phyloP scores from a whole-genome alignment of 2,797 vertebrate genomes.

The Aplochiton taeniatus region DNA sequence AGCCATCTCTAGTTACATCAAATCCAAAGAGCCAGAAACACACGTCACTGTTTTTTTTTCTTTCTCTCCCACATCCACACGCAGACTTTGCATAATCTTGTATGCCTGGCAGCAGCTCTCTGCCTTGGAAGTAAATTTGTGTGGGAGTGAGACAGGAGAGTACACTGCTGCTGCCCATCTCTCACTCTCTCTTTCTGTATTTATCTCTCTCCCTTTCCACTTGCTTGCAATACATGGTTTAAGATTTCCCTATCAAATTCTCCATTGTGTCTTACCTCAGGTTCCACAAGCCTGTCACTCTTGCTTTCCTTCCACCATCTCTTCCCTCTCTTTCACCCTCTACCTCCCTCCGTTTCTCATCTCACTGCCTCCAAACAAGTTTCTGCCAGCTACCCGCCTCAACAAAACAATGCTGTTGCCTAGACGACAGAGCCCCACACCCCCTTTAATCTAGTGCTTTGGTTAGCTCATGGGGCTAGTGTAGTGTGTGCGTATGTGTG shows the following conservation, averaged over 20 bases:
- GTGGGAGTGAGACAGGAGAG: slow-evolving; percentile 4
- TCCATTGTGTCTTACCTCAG: slow-evolving; percentile 29
- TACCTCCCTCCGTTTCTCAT: not conserved
- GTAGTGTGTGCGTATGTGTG: slow-evolving; percentile 7
- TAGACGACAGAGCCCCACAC: slow-evolving; percentile 55
- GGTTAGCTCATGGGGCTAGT: slow-evolving; percentile 30
- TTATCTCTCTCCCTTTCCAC: not conserved
- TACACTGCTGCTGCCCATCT: not conserved
- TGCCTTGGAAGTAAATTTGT: not conserved
- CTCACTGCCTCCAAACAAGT: slow-evolving; percentile 30
- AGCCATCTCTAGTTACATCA: not conserved
- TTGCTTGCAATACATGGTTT: not conserved
- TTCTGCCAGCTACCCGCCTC: slow-evolving; percentile 60
- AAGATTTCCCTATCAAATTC: not conserved
- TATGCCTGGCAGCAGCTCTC: not conserved
- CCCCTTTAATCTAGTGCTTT: slow-evolving; percentile 43
- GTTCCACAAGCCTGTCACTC: slow-evolving; percentile 1
- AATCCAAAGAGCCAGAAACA: not conserved
- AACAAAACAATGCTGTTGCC: slow-evolving; percentile 63
- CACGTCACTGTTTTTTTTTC: not conserved
- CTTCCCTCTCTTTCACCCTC: slow-evolving; percentile 39
- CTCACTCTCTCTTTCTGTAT: not conserved
- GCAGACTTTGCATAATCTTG: not conserved
- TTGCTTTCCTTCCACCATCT: slow-evolving; percentile 22
- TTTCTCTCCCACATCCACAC: not conserved